These are phyloP conservation scores for Elmis aenea DNA, from an alignment of 2,888 invertebrate genomes.

Conservation along the genomic window DNA sequence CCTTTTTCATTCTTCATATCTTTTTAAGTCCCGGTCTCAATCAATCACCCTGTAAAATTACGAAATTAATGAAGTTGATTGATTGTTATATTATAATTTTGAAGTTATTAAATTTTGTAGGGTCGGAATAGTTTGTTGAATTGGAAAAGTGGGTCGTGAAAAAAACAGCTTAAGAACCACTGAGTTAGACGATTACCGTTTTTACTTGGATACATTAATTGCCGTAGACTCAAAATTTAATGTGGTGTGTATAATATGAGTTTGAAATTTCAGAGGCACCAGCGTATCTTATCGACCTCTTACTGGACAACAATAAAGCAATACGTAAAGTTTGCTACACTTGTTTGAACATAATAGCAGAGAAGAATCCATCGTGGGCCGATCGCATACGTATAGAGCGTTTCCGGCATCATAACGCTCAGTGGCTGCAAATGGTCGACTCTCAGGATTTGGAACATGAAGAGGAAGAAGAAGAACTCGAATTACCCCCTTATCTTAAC, in stretches of 20 bases:
- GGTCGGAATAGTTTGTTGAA: too few species aligned
- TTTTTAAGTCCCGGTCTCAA: too few species aligned
- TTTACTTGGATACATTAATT: background rate
- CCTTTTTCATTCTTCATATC: too few species aligned
- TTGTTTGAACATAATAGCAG: constrained; percentile 91
- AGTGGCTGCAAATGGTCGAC: constrained; percentile 97
- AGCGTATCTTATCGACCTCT: constrained; percentile 91
- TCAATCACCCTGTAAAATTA: too few species aligned
- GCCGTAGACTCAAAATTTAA: too few species aligned
- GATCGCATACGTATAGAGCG: constrained; percentile 88
- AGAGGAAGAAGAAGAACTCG: constrained; percentile 54
- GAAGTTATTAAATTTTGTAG: too few species aligned
- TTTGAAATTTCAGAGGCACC: constrained; percentile 55
- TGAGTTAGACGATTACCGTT: background rate
- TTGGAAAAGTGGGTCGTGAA: too few species aligned
- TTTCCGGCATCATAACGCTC: constrained; percentile 96
- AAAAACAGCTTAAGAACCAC: too few species aligned
- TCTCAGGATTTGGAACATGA: constrained; percentile 50
- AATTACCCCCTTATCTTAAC: constrained; percentile 69
- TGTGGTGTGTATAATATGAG: too few species aligned
- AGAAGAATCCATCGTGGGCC: constrained; percentile 90
- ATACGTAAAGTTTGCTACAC: constrained; percentile 92
- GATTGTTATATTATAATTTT: too few species aligned
- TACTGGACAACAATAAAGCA: constrained; percentile 94
- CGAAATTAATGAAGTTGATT: too few species aligned